A percentile compares a stretch with the other conserved stretches of the same genome.
Conservation (phyloP, 2,113 vertebrate species). For the Calidris pygmaea region DNA sequence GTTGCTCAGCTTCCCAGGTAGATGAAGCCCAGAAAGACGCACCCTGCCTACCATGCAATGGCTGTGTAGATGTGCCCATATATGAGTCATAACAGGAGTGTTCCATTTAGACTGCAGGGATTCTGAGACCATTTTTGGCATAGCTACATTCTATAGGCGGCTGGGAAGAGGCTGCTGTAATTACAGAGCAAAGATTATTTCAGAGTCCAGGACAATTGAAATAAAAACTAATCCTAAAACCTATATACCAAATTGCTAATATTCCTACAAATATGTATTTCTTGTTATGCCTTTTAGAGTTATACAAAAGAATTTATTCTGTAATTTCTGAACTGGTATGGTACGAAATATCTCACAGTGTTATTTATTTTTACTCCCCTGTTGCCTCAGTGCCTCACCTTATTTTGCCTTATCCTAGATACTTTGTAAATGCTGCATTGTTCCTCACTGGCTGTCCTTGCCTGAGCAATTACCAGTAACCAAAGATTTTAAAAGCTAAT, state of each 20-base stretch:
- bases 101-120: background rate
- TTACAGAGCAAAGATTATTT: background rate
- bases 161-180: background rate
- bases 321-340: background rate
- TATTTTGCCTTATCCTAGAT: background rate
- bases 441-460: background rate
- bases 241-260: background rate
- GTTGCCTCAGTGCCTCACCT: background rate
- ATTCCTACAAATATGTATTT: background rate
- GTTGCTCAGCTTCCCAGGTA: background rate
- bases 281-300: background rate
- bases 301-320: background rate
- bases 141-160: background rate
- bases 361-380: background rate
- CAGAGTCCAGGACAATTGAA: background rate
- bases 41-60: background rate
- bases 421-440: background rate
- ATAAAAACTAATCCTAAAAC: background rate
- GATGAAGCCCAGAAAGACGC: background rate
- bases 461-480: background rate
- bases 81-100: background rate
- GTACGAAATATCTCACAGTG: background rate
- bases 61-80: background rate
- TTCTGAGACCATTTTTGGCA: background rate
- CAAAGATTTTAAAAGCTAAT: background rate